Base-by-base conservation (phyloP, 2,888 invertebrate species). In the Epinotia nisella region DNA sequence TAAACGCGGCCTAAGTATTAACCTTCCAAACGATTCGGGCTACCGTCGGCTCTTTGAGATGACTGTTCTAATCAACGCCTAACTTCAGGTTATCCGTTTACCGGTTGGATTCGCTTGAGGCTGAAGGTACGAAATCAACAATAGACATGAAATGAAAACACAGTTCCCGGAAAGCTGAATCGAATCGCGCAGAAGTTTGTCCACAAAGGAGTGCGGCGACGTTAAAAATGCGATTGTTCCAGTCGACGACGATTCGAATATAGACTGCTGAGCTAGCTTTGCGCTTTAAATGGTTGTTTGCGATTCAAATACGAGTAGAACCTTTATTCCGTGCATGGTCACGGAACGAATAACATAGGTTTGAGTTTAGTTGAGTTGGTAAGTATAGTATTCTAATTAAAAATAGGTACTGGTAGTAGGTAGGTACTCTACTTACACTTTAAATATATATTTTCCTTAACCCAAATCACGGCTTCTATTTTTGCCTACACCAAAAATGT, bases 191-290 rank as follows among this genome's bases (percentile, higher is more conserved):
- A 58, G 64, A 71, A 71, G 64, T 71, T 58, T 21, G 70, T 51
- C 64, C 70, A 71, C 64, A 71, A 71, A 71, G 64, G 64, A 55
- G 64, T 71, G 70, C 56, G 70, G 64, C 58, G 64, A 71, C 70
- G 55, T 62, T 49, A 71, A 71, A 71, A 71, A 65, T 65, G 70
- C 64, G 64, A 71, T 65, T 65, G 70, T 71, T 71, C 49, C 64
- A 58, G 45, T 58, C 56, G 61, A 19, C 53, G 64, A 29, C 55
- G 24, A 21, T 39, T 53, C 58, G 64, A 64, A 65, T 71, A 51
- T 65, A 49, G 62, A 55, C 66, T 19, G 49, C n/a, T 45, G 49
- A 49, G 58, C 64, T 71, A 49, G 56, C 70, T 35, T 65, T 64
- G 64, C 41, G 61, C 53, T 70, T 70, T 56, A 64, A 70, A 62